Evolutionary conservation across 2,113 vertebrate species (phyloP).

Genomic region (Lathamus discolor): DNA sequence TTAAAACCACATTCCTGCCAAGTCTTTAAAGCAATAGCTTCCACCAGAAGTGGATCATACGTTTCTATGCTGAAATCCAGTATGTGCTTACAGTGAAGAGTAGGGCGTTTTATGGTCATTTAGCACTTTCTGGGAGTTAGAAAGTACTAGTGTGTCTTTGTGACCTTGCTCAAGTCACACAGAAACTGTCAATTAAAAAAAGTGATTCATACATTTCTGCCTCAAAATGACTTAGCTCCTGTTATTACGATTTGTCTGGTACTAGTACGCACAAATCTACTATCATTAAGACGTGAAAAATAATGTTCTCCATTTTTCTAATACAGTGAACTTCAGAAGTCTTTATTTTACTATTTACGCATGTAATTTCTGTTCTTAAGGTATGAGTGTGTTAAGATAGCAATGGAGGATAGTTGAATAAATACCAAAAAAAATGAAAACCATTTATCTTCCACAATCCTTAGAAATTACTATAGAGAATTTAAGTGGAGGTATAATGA

Average conservation of each 20-base stretch:
- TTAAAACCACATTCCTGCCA: neutral
- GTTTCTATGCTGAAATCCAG: neutral
- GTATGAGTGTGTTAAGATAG: neutral
- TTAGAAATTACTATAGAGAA: neutral
- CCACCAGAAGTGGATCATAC: neutral
- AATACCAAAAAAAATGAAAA: neutral
- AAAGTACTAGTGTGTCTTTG: neutral
- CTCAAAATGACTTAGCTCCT: conserved; percentile 45
- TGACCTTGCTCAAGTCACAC: conserved; percentile 23
- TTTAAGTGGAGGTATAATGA: neutral
- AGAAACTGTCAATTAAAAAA: conserved; percentile 16
- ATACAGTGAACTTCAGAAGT: neutral
- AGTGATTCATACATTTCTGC: conserved; percentile 7
- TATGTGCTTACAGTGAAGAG: neutral
- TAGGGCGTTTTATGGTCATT: neutral
- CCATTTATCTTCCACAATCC: neutral
- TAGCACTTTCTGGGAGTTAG: neutral
- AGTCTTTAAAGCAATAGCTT: neutral
- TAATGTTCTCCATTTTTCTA: neutral
- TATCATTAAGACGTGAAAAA: conserved; percentile 30
- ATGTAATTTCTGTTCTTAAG: neutral
- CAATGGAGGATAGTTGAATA: neutral
- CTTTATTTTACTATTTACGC: neutral
- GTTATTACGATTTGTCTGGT: neutral
- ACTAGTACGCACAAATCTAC: conserved; percentile 45